Conservation (phyloP, 2,888 invertebrate species). For the Malthinus seriepunctatus region DNA sequence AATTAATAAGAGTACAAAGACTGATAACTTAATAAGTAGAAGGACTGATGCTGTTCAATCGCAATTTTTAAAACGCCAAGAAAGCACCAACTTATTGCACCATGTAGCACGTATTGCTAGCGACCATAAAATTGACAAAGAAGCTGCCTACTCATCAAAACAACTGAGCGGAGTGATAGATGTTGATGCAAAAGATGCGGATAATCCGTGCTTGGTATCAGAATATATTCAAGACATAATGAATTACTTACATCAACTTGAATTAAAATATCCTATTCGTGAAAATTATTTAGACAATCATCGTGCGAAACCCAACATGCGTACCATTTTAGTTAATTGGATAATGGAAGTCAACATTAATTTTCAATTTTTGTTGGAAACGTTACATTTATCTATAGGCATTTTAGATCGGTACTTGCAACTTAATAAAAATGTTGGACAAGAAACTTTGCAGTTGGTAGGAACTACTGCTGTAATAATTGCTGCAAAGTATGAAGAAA, state of each 20-base stretch:
- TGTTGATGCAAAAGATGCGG: conserved; percentile 57
- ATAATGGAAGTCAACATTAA: conserved; percentile 88
- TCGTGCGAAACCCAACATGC: conserved; percentile 81
- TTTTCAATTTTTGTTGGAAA: conserved; percentile 85
- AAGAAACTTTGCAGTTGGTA: conserved; percentile 73
- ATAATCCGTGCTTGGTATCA: conserved; percentile 78
- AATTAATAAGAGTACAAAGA: conserved; percentile 4
- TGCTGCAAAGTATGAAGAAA: conserved; percentile 95
- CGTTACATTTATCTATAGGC: conserved; percentile 84
- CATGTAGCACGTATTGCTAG: not conserved
- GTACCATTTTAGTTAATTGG: conserved; percentile 91
- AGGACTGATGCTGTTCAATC: not conserved
- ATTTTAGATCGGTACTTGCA: conserved; percentile 90
- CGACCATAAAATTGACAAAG: conserved; percentile 1
- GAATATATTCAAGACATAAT: conserved; percentile 92
- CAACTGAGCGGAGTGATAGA: conserved; percentile 17
- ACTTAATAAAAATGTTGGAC: conserved; percentile 56
- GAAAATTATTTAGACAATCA: conserved; percentile 65
- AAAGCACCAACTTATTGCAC: conserved; percentile 1
- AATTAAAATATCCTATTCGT: conserved; percentile 68
- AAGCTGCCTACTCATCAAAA: conserved; percentile 27
- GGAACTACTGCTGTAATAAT: conserved; percentile 89
- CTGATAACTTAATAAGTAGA: conserved; percentile 25
- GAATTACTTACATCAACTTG: conserved; percentile 75
- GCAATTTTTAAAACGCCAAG: conserved; percentile 1